Conservation (phyloP, 2,113 vertebrate species). For the Gopherus evgoodei region DNA sequence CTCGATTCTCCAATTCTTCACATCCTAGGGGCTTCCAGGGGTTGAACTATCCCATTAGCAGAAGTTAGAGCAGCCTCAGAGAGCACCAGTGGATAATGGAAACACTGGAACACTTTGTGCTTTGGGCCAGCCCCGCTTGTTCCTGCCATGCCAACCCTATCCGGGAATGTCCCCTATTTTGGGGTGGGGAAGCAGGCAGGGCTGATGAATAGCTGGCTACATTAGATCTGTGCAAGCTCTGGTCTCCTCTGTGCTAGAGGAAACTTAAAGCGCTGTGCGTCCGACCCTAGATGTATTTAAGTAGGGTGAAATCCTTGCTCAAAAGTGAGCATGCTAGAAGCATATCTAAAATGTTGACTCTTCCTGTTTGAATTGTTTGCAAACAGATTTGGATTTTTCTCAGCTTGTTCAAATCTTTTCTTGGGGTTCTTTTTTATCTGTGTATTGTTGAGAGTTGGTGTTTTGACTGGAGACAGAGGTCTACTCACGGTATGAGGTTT, state of each 20-base stretch:
- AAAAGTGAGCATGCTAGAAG: background rate
- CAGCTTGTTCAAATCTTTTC: background rate
- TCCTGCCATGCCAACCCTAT: background rate
- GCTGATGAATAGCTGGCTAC: background rate
- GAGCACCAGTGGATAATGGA: accelerated
- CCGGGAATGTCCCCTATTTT: background rate
- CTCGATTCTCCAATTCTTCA: background rate
- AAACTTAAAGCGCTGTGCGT: background rate
- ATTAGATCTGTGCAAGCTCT: background rate
- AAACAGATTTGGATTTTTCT: background rate
- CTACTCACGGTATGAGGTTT: background rate
- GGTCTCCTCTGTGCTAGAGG: background rate
- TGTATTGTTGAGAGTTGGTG: background rate
- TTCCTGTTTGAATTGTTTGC: background rate
- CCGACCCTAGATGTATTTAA: background rate
- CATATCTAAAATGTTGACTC: background rate
- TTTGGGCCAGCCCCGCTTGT: background rate
- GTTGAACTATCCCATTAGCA: background rate
- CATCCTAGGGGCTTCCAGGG: background rate
- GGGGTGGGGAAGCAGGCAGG: background rate
- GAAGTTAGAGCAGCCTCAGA: background rate
- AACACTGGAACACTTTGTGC: background rate
- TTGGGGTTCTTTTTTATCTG: background rate
- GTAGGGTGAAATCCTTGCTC: background rate
- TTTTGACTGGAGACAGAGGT: background rate